Evolutionary conservation across 2,797 vertebrate genomes (phyloP).

Genomic region (Loris lydekkerianus): DNA sequence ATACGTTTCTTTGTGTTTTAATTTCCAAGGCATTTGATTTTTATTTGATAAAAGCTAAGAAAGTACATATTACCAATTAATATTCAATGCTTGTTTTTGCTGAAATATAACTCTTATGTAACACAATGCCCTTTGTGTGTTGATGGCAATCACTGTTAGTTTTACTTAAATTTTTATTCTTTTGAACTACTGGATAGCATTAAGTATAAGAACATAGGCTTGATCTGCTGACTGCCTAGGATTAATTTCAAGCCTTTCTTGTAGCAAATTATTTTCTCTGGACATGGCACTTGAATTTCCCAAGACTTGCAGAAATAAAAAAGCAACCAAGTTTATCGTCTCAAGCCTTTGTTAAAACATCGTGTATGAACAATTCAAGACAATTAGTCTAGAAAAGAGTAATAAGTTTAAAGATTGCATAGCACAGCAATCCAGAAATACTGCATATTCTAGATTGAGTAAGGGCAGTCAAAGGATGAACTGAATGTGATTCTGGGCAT

Average conservation of each 20-base stretch:
- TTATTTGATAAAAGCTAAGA: not conserved
- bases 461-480: not conserved
- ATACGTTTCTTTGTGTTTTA: not conserved
- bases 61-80: not conserved
- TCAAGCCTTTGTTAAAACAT: not conserved
- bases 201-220: not conserved
- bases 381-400: not conserved
- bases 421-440: not conserved
- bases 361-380: not conserved
- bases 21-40: not conserved
- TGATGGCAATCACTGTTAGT: not conserved
- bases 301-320: not conserved
- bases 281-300: not conserved
- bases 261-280: not conserved
- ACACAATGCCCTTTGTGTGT: not conserved
- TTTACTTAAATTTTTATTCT: not conserved
- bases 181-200: not conserved
- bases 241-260: constrained; percentile 8
- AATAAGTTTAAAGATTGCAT: not conserved
- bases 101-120: not conserved
- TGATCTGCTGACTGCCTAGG: not conserved
- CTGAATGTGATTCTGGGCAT: not conserved
- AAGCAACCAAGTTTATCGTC: not conserved
- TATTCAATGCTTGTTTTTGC: not conserved
- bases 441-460: not conserved